Evolutionary conservation across 2,113 vertebrate genomes (phyloP), one percentile per base, ranked within the genome.

Genomic region (Oryzias celebensis): DNA sequence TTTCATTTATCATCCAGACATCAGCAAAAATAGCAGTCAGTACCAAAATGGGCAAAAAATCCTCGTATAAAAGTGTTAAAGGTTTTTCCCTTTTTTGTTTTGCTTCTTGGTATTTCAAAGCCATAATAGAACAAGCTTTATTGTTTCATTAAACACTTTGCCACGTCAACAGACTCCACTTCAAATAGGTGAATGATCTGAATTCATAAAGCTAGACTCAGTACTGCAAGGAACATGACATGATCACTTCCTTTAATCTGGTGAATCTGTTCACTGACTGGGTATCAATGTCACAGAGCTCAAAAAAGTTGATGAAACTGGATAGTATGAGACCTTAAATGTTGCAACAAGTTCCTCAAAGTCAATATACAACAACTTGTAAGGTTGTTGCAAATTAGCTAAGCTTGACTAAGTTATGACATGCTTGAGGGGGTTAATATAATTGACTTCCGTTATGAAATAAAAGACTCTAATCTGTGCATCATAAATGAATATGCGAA

Each of bases 211-310:
- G 68, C 16, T 23, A 49, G 16, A 53, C 59, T 59, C 63, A 59
- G 45, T 72, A 68, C 55, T 75, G 63, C 52, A 31, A 78, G 68
- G 49, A 68, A 74, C 66, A 77, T 80, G 65, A 53, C 73, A 74
- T 81, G 53, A 75, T 72, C 20, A 17, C 69, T 53, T 70, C 58
- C 50, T 55, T 59, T 53, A 68, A 60, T 52, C 60, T 59, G 75
- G 50, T 70, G 62, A 71, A 62, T 72, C 15, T 5, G 20, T 54
- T 60, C 52, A 31, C 45, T 65, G 58, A 52, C 57, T 46, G 46
- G 24, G 15, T 31, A 10, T 2, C 26, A 52, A 12, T 17, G 23
- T 49, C 18, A 7, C 51, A 52, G 51, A 28, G 20, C 62, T 26
- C 58, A 45, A 5, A 15, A 7, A 6, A 47, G 26, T 36, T 52